These are phyloP conservation scores for Acromyrmex charruanus DNA, from an alignment of 1,140 invertebrate species.

Conservation along the genomic window DNA sequence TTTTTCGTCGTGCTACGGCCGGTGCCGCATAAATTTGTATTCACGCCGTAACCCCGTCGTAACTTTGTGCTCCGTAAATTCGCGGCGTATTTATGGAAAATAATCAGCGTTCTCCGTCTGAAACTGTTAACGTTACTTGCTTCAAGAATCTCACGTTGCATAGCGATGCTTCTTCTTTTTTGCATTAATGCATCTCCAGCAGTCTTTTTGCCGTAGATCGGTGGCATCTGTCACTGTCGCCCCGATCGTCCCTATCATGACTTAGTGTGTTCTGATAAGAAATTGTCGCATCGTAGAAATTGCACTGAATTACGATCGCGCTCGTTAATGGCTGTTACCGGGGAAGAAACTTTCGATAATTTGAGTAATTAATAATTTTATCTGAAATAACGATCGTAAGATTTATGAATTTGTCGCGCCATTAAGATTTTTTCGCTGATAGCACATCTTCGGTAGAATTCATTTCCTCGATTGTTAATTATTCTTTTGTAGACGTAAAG, in stretches of 20 bases:
- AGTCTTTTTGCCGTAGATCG: constrained; percentile 1
- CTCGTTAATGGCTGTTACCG: constrained; percentile 4
- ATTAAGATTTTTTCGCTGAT: not conserved
- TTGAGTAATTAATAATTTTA: constrained; percentile 31
- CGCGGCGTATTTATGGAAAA: constrained; percentile 40
- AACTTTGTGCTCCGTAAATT: constrained; percentile 35
- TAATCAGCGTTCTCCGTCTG: constrained; percentile 30
- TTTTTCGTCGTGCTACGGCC: constrained; percentile 18
- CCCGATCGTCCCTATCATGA: constrained; percentile 66
- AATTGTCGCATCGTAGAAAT: constrained; percentile 67
- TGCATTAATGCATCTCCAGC: constrained; percentile 43
- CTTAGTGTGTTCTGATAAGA: constrained; percentile 66
- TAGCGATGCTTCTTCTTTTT: constrained; percentile 28
- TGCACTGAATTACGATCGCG: constrained; percentile 19
- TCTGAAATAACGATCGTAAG: constrained; percentile 16
- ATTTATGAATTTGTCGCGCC: constrained; percentile 24
- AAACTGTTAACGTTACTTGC: constrained; percentile 45
- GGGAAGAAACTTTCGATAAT: constrained; percentile 9
- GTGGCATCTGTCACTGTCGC: constrained; percentile 68
- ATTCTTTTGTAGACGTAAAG: not conserved
- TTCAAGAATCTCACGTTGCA: constrained; percentile 19
- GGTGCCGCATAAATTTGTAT: constrained; percentile 50
- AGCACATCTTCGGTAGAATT: not conserved
- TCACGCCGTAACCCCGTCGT: constrained; percentile 15
- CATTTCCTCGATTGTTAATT: constrained; percentile 24